These are phyloP conservation scores for Laticauda laticaudata DNA, from an alignment of 2,113 vertebrate genomes.

Conservation along the genomic window DNA sequence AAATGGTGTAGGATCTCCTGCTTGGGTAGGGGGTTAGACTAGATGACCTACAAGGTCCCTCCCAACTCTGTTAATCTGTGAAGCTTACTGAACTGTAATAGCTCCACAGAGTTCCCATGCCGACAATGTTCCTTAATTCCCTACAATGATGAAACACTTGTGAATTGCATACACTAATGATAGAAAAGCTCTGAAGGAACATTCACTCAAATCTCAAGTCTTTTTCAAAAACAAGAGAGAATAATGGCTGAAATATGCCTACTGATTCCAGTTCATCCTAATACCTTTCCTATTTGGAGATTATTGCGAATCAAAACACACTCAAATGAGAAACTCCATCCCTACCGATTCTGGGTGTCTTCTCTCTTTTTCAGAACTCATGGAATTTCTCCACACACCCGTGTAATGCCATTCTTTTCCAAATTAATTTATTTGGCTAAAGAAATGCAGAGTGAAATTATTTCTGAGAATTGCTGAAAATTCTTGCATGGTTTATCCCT, in stretches of 20 bases:
- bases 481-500: conserved; percentile 37
- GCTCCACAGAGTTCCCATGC: no score
- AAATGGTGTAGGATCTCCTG: no score
- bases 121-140: background rate
- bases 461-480: conserved; percentile 43
- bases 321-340: background rate
- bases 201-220: conserved; percentile 10
- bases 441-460: conserved; percentile 40
- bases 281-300: conserved; percentile 15
- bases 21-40: no score
- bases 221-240: background rate
- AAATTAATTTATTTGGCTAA: conserved; percentile 34
- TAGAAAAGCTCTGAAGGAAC: background rate
- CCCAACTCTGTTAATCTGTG: no score
- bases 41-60: no score
- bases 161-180: background rate
- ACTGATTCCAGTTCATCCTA: background rate
- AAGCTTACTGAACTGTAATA: background rate
- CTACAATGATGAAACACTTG: background rate
- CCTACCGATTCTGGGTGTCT: background rate
- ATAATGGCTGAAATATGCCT: background rate
- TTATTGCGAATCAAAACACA: background rate
- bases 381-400: conserved; percentile 35
- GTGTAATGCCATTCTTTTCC: conserved; percentile 44
- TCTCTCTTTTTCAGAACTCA: background rate